Base-by-base conservation (phyloP, 2,113 vertebrate genomes). In the Morphnarchus princeps region DNA sequence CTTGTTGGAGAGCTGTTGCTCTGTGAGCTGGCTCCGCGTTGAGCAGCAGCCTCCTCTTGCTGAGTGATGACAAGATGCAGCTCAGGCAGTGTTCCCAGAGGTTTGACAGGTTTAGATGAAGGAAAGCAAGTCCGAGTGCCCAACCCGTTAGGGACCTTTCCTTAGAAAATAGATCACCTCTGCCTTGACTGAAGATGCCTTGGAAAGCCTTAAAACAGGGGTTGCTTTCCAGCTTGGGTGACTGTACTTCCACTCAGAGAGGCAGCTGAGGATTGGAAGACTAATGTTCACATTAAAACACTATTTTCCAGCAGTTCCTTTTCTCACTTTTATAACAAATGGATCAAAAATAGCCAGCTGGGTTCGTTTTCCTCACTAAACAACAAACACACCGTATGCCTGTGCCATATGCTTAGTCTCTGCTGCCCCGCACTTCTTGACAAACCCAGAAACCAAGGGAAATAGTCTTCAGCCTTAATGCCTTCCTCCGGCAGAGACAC, bases 11-110 rank as follows among this genome's bases (percentile, higher is more conserved):
- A 78, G 50, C 55, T 78, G 54, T 43, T 0, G 0, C 40, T 52
- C 77, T 9, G 1, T 40, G 58, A 40, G 16, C 58, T 67, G 81
- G 14, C 0, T 2, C 54, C 34, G 42, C 0, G 0, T 32, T 59
- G 42, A 65, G 55, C 63, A 16, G 43, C 49, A 59, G 62, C 28
- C 29, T 86, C 22, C 40, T 80, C 34, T 67, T 81, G 36, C 62
- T 77, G 74, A 28, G 24, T 1, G 2, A 42, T n/a, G 45, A 62
- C 29, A 40, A 58, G 6, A 3, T 16, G 58, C 43, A 72, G 57
- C 57, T 74, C 66, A 20, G 52, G 54, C 38, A 25, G 26, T 3
- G 18, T 29, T 47, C 81, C 21, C 50, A 66, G 42, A 32, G 28
- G 10, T 31, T 84, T 82, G 57, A 43, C 18, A 74, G 57, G 29